Evolutionary conservation across 2,113 vertebrate genomes (phyloP).

Genomic region (Vulpes lagopus): DNA sequence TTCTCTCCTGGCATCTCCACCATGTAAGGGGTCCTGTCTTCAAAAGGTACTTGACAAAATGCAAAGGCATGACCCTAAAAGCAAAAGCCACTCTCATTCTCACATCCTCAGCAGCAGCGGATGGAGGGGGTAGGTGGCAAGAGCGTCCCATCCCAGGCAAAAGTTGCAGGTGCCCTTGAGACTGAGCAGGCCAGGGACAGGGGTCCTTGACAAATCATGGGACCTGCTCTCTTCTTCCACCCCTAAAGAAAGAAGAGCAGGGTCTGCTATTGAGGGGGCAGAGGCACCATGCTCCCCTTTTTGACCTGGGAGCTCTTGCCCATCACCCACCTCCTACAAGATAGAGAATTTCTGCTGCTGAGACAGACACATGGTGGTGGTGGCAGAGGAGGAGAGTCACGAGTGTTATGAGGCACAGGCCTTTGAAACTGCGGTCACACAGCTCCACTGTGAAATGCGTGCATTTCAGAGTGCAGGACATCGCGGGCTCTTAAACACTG

Average conservation of each 20-base stretch:
- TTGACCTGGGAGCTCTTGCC: not conserved
- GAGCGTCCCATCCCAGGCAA: not conserved
- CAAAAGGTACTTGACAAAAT: not conserved
- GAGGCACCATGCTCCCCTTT: not conserved
- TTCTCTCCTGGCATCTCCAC: not conserved
- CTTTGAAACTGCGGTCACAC: not conserved
- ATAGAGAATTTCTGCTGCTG: not conserved
- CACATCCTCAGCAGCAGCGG: too few species aligned
- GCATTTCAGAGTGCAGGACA: not conserved
- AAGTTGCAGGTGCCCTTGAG: not conserved
- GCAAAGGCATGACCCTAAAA: not conserved
- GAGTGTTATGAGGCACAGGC: rapidly evolving
- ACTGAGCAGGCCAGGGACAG: not conserved
- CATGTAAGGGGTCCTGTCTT: not conserved
- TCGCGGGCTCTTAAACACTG: not conserved
- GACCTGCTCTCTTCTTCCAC: not conserved
- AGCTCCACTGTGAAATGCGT: not conserved
- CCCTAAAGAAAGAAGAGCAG: not conserved
- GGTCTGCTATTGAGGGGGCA: not conserved
- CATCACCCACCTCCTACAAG: not conserved
- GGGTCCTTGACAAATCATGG: not conserved
- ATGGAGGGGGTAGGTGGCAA: not conserved
- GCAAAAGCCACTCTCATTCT: not conserved
- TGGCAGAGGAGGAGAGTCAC: not conserved
- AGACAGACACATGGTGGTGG: not conserved